Conservation (phyloP, 2,888 invertebrate genomes). For the Polietes domitor region DNA sequence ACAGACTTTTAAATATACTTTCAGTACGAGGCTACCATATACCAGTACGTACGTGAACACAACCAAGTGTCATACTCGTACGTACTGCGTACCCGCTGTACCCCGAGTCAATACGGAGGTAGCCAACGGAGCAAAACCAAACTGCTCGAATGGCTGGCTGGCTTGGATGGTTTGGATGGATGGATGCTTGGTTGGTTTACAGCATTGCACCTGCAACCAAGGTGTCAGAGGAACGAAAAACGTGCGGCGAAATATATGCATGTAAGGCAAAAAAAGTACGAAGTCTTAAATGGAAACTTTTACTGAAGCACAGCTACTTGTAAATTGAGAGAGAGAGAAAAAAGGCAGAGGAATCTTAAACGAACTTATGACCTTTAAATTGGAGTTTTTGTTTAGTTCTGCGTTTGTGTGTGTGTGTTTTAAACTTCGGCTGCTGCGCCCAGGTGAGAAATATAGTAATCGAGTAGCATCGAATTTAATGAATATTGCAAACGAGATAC, state of each 20-base stretch:
- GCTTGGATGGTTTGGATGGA: not conserved
- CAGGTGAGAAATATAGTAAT: no score
- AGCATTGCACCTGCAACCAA: constrained; percentile 24
- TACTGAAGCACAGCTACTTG: not conserved
- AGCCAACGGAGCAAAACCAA: not conserved
- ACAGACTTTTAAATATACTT: constrained; percentile 27
- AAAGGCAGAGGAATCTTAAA: not conserved
- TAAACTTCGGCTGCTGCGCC: not conserved
- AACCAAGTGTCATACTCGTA: not conserved
- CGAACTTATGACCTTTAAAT: constrained; percentile 54
- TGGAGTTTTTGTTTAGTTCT: no score
- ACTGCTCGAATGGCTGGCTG: not conserved
- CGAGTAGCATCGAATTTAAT: no score
- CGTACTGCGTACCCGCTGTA: not conserved
- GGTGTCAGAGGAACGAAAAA: constrained; percentile 1
- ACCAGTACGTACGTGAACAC: not conserved
- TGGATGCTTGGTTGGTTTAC: not conserved
- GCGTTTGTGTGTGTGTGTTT: constrained; percentile 10
- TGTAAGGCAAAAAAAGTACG: not conserved
- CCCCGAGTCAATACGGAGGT: not conserved
- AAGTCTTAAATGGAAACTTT: constrained; percentile 6
- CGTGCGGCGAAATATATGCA: constrained; percentile 1
- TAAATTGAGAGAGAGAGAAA: not conserved
- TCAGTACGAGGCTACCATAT: not conserved
- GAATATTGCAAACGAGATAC: not conserved